phyloP scores from a whole-genome alignment of 2,797 vertebrate species.

The Serranus cabrilla region DNA sequence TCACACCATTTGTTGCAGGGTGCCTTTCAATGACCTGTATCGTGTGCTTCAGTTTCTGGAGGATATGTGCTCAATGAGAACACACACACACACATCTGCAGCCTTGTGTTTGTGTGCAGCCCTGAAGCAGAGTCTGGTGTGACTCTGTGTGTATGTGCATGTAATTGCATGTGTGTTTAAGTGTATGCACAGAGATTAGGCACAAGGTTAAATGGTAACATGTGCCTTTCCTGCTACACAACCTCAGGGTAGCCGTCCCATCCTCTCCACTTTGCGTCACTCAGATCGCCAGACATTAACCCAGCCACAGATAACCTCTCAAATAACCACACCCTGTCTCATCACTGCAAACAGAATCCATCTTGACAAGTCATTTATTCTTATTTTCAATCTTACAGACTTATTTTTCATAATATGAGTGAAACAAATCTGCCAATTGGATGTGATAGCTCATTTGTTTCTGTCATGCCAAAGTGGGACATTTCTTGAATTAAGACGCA shows the following conservation, averaged over 20 bases:
- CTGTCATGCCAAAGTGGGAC: conserved; percentile 50
- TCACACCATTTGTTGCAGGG: conserved; percentile 61
- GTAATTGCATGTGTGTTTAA: conserved; percentile 3
- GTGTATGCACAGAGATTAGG: conserved; percentile 29
- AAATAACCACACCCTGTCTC: conserved; percentile 31
- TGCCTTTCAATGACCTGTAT: conserved; percentile 44
- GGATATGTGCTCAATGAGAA: conserved; percentile 35
- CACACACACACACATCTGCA: neutral
- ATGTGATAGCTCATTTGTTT: conserved; percentile 70
- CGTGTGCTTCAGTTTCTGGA: conserved; percentile 44
- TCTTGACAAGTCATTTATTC: conserved; percentile 69
- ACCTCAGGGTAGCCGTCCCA: conserved; percentile 43
- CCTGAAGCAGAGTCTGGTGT: conserved; percentile 20
- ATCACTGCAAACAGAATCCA: conserved; percentile 46
- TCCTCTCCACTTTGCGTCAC: conserved; percentile 27
- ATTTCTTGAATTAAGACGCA: conserved; percentile 49
- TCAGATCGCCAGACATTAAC: conserved; percentile 47
- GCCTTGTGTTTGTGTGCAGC: conserved; percentile 18
- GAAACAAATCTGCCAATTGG: conserved; percentile 67
- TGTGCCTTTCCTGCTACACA: conserved; percentile 46
- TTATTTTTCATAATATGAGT: conserved; percentile 59
- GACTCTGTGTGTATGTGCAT: conserved; percentile 15
- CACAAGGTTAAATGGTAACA: conserved; percentile 45
- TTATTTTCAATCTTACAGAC: conserved; percentile 62
- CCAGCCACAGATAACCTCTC: conserved; percentile 41